A percentile compares a stretch with the other conserved stretches of the same genome.
Conservation (phyloP, 2,797 vertebrate species). For the Mionectes olivaceus region DNA sequence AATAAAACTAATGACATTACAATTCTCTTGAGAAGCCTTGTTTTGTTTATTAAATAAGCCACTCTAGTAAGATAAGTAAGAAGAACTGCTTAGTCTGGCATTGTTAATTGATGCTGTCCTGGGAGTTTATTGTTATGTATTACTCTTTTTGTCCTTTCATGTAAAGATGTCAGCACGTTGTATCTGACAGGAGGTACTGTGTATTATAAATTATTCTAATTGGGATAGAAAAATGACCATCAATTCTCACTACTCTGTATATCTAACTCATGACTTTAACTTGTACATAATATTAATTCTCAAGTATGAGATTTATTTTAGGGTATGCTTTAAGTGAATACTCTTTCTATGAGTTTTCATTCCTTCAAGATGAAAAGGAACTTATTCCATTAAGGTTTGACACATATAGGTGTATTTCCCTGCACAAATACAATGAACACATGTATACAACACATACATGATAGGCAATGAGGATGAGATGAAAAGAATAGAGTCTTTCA, state of each 20-base stretch:
- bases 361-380: neutral
- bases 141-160: constrained; percentile 55
- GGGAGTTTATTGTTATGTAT: constrained; percentile 44
- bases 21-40: constrained; percentile 28
- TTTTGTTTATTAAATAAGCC: constrained; percentile 60
- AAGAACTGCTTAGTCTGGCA: constrained; percentile 60
- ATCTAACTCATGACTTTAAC: neutral
- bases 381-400: neutral
- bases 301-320: neutral
- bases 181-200: constrained; percentile 23
- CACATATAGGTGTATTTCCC: neutral
- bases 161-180: constrained; percentile 44
- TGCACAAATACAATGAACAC: neutral
- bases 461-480: neutral
- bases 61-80: constrained; percentile 25
- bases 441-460: fast-evolving
- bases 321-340: neutral
- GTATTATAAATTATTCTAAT: constrained; percentile 56
- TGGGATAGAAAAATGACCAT: neutral
- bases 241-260: neutral
- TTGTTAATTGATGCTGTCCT: constrained; percentile 55
- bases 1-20: constrained; percentile 39
- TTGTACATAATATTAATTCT: neutral
- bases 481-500: neutral
- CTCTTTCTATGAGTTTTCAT: neutral